phyloP scores from a whole-genome alignment of 2,888 invertebrate genomes.

The Penaeus monodon region DNA sequence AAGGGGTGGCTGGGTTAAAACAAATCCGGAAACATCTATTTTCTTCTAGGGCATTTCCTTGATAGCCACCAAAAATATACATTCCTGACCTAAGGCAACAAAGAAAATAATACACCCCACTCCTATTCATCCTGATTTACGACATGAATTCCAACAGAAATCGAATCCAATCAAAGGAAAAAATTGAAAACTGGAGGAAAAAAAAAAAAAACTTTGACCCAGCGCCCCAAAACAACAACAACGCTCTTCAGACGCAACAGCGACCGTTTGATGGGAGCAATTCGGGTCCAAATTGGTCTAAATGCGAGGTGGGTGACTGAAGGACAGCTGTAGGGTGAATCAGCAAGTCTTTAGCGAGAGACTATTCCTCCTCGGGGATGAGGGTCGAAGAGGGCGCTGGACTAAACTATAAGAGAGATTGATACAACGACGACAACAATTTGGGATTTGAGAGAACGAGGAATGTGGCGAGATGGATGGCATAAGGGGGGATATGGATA shows the following conservation, averaged over 20 bases:
- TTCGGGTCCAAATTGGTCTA: constrained; percentile 29
- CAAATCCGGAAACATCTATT: no score
- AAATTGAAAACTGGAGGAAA: no score
- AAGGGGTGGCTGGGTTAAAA: no score
- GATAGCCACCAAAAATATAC: no score
- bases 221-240: not conserved
- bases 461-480: not conserved
- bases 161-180: no score
- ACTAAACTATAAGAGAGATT: not conserved
- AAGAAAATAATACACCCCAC: no score
- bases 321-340: constrained; percentile 28
- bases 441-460: not conserved
- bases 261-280: constrained; percentile 2
- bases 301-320: constrained; percentile 11
- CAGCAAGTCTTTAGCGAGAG: constrained; percentile 1
- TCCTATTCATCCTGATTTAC: no score
- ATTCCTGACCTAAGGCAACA: no score
- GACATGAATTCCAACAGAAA: no score
- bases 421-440: not conserved
- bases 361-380: not conserved
- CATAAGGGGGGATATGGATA: not conserved
- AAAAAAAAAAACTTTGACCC: not conserved
- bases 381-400: not conserved
- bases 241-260: not conserved
- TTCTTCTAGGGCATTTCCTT: no score